Percentiles rank a stretch among this genome's conserved stretches.
Evolutionary conservation across 2,113 vertebrate genomes (phyloP).

Genomic region (Megaceryle torquata): DNA sequence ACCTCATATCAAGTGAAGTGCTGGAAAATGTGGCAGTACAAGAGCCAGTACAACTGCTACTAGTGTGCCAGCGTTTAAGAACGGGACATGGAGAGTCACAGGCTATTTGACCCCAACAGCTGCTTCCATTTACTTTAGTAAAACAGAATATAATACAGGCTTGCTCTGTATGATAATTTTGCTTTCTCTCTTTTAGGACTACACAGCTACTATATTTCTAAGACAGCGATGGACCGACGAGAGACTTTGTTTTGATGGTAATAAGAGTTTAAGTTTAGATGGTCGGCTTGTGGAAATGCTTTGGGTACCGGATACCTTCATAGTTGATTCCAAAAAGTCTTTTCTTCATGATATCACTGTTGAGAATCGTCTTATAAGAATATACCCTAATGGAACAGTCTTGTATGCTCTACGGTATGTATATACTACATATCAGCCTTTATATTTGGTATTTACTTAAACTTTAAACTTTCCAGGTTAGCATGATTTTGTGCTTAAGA

Average conservation of each 20-base stretch:
- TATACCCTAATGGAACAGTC: conserved; percentile 91
- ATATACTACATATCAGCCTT: neutral
- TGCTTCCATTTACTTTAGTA: neutral
- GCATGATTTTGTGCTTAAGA: neutral
- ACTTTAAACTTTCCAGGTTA: neutral
- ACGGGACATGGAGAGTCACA: neutral
- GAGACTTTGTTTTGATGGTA: conserved; percentile 86
- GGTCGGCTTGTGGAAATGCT: conserved; percentile 89
- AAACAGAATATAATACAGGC: neutral
- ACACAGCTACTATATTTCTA: conserved; percentile 90
- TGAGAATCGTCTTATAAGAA: conserved; percentile 89
- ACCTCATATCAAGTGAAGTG: neutral
- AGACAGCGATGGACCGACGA: conserved; percentile 91
- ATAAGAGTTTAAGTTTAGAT: conserved; percentile 89
- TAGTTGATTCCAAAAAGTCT: conserved; percentile 91
- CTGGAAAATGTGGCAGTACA: neutral
- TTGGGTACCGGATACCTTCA: conserved; percentile 91
- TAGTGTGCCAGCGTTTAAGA: neutral
- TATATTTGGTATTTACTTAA: neutral
- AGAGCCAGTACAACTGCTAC: neutral
- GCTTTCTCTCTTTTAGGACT: conserved; percentile 70
- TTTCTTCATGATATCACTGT: conserved; percentile 93
- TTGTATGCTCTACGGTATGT: conserved; percentile 86
- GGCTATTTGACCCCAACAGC: neutral
- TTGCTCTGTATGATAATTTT: neutral